These are phyloP conservation scores for Cochlearius cochlearius DNA, from an alignment of 2,113 vertebrate genomes.

Conservation along the genomic window DNA sequence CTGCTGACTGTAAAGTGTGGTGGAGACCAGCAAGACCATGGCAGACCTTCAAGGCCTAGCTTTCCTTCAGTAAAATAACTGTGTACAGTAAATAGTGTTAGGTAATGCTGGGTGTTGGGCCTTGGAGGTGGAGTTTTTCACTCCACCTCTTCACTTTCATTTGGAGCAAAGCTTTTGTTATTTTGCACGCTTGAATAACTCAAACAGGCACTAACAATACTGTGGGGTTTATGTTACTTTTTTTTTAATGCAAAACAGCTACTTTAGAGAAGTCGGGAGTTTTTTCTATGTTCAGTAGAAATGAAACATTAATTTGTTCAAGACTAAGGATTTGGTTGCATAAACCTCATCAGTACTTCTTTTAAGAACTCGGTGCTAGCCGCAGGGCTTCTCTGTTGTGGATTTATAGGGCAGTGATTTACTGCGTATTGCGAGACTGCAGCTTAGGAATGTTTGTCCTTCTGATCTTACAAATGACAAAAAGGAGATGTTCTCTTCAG, in stretches of 20 bases:
- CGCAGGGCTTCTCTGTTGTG: background rate
- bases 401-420: constrained; percentile 31
- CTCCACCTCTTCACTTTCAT: background rate
- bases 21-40: background rate
- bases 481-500: background rate
- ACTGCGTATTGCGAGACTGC: background rate
- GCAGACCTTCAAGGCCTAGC: background rate
- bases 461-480: background rate
- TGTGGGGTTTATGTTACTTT: background rate
- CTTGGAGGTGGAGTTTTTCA: background rate
- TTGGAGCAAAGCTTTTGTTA: background rate
- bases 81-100: background rate
- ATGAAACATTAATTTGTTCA: background rate
- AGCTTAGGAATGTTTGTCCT: background rate
- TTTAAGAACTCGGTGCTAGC: background rate
- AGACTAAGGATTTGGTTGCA: background rate
- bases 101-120: background rate
- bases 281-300: background rate
- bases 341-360: background rate
- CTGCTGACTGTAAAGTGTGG: background rate
- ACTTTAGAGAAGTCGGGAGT: background rate
- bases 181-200: background rate
- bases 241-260: background rate
- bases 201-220: background rate
- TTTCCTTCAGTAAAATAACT: background rate